A percentile compares a stretch with the other conserved stretches of the same genome.
Conservation (phyloP, 2,888 invertebrate species). For the Therioaphis trifolii region DNA sequence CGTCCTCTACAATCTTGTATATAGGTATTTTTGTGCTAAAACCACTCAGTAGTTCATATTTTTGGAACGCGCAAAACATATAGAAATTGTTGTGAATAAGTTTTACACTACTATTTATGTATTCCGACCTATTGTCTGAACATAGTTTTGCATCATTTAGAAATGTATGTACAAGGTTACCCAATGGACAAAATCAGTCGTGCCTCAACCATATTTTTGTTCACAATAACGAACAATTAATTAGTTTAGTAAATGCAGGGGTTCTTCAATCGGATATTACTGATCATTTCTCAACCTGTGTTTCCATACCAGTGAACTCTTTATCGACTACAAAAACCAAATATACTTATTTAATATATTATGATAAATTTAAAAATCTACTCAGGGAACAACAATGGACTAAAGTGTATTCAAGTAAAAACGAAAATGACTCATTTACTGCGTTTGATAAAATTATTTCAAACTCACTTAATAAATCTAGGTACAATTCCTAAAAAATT, state of each 20-base stretch:
- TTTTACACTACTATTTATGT: too few relatives aligned
- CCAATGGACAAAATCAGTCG: not conserved
- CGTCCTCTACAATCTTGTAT: too few relatives aligned
- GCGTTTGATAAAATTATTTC: not conserved
- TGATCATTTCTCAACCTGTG: not conserved
- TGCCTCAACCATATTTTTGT: slow-evolving; percentile 5
- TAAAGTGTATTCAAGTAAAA: not conserved
- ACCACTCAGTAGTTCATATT: too few relatives aligned
- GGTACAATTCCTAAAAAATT: not conserved
- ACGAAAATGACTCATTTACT: not conserved
- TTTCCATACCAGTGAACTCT: not conserved
- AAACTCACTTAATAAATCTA: not conserved
- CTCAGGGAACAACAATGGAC: not conserved
- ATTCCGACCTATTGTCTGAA: too few relatives aligned
- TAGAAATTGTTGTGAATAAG: too few relatives aligned
- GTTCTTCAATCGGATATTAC: not conserved
- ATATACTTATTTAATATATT: not conserved
- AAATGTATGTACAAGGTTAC: not conserved
- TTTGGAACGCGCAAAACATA: too few relatives aligned
- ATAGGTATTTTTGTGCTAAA: too few relatives aligned
- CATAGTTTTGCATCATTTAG: too few relatives aligned
- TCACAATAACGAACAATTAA: not conserved
- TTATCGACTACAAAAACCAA: not conserved
- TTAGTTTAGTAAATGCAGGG: not conserved
- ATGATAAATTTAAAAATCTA: not conserved